These are phyloP conservation scores for Gila robusta DNA, from an alignment of 2,797 vertebrate genomes.

Conservation along the genomic window DNA sequence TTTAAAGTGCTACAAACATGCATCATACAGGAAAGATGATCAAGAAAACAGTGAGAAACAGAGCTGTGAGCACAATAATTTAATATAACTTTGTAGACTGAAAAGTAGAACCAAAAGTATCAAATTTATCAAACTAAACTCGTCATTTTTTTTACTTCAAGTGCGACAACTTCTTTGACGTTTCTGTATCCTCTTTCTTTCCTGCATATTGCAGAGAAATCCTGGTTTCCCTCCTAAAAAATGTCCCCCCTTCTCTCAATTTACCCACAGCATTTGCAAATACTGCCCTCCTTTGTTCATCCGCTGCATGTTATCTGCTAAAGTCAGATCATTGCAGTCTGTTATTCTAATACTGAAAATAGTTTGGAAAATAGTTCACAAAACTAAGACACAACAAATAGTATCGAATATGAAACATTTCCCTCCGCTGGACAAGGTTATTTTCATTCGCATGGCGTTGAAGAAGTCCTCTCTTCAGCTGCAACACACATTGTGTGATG, in stretches of 20 bases:
- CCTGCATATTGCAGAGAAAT: conserved; percentile 5
- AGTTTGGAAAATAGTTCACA: neutral
- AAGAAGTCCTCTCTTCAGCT: conserved; percentile 37
- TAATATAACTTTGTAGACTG: neutral
- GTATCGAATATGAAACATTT: conserved; percentile 40
- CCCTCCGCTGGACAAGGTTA: conserved; percentile 9
- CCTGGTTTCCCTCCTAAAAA: conserved; percentile 8
- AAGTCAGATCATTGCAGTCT: neutral
- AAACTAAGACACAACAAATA: conserved; percentile 7
- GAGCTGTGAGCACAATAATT: neutral
- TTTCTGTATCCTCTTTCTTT: neutral
- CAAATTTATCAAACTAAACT: neutral
- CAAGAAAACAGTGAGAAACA: neutral
- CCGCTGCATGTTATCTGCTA: neutral
- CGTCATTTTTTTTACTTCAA: neutral
- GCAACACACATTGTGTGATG: conserved; percentile 35
- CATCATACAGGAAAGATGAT: neutral
- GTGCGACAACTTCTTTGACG: neutral
- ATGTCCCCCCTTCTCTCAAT: conserved; percentile 11
- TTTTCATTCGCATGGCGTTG: neutral
- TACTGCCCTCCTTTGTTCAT: conserved; percentile 29
- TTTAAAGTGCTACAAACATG: conserved; percentile 16
- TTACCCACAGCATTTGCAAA: conserved; percentile 38
- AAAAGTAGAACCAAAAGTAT: conserved; percentile 5
- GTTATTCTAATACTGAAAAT: neutral